These are phyloP conservation scores for Antrozous pallidus DNA, from an alignment of 2,797 vertebrate species.

Conservation along the genomic window DNA sequence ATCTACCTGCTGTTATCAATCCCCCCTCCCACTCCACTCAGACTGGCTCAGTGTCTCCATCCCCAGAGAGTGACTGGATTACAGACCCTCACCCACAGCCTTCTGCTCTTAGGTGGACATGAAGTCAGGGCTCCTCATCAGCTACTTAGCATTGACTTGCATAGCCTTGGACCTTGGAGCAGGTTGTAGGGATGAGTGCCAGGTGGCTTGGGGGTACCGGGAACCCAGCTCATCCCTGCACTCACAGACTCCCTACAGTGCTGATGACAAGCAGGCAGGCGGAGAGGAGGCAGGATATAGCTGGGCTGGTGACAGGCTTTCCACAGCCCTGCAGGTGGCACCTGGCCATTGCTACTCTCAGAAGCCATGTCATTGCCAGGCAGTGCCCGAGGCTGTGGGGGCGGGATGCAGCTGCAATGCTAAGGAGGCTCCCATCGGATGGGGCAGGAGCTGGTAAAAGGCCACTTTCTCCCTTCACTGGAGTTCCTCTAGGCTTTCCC, in stretches of 20 bases:
- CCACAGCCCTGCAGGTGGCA: not conserved
- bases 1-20: not conserved
- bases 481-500: not conserved
- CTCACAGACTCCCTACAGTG: not conserved
- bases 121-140: not conserved
- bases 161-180: not conserved
- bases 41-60: not conserved
- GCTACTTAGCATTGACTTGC: not conserved
- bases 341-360: constrained; percentile 3
- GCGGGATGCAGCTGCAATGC: not conserved
- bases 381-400: not conserved
- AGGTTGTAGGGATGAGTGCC: accelerated
- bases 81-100: not conserved
- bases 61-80: not conserved
- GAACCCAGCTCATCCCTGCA: not conserved
- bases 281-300: not conserved
- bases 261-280: not conserved
- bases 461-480: not conserved
- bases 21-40: not conserved
- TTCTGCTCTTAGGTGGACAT: not conserved
- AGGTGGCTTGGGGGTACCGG: not conserved
- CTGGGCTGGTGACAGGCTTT: not conserved
- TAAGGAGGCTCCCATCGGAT: not conserved
- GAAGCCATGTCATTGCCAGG: not conserved
- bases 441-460: not conserved